Percentiles rank a stretch among this genome's conserved stretches.
These are phyloP conservation scores for Dione juno DNA, from an alignment of 2,888 invertebrate genomes.

Conservation along the genomic window DNA sequence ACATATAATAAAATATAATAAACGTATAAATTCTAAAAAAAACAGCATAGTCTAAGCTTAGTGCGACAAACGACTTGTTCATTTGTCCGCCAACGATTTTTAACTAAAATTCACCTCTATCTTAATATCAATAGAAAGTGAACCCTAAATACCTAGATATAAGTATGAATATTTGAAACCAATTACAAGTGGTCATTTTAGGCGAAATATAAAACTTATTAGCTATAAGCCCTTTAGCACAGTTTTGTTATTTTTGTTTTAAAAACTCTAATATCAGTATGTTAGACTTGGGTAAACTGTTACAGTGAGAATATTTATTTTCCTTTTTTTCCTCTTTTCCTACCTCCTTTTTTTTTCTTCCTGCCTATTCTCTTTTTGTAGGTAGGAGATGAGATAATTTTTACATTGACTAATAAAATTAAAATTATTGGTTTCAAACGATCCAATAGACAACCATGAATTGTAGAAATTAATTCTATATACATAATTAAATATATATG, in stretches of 20 bases:
- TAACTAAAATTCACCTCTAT: conserved; percentile 32
- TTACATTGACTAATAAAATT: too few species aligned
- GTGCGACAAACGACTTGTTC: conserved; percentile 30
- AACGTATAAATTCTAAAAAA: conserved; percentile 19
- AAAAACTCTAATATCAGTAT: background rate
- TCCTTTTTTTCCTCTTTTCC: too few species aligned
- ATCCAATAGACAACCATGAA: too few species aligned
- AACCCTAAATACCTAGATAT: conserved; percentile 7
- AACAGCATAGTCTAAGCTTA: conserved; percentile 34
- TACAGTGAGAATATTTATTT: too few species aligned
- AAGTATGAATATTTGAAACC: conserved; percentile 15
- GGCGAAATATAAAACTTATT: conserved; percentile 27
- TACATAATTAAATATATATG: too few species aligned
- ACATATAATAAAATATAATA: background rate
- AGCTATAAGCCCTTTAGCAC: background rate
- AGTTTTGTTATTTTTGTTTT: conserved; percentile 10
- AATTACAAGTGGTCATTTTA: background rate
- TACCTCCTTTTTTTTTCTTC: too few species aligned
- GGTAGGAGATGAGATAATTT: too few species aligned
- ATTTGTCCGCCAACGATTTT: conserved; percentile 40
- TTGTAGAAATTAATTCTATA: too few species aligned
- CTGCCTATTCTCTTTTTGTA: too few species aligned
- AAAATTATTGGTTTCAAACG: too few species aligned
- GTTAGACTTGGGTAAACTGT: too few species aligned
- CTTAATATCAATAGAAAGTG: conserved; percentile 25